Evolutionary conservation across 1,140 invertebrate genomes (phyloP).

Genomic region (Sinella curviseta): DNA sequence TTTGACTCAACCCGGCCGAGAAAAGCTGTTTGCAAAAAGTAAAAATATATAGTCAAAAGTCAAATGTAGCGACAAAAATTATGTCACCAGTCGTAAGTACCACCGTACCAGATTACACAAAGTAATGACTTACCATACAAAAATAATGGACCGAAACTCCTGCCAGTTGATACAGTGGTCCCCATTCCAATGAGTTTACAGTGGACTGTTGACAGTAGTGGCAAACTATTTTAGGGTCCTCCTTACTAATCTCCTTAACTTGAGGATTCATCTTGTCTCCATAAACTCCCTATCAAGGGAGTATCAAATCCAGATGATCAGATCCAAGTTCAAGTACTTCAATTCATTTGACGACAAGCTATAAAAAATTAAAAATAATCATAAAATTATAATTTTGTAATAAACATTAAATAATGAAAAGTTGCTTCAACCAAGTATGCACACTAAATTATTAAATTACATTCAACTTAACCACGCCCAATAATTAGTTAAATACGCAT

Average conservation of each 20-base stretch:
- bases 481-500: too few species aligned
- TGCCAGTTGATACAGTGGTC: slow-evolving; percentile 33
- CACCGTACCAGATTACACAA: neutral
- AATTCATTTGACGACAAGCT: too few species aligned
- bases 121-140: slow-evolving; percentile 40
- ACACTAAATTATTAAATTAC: too few species aligned
- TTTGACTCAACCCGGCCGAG: slow-evolving; percentile 63
- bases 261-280: slow-evolving; percentile 40
- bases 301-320: neutral
- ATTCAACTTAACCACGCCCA: too few species aligned
- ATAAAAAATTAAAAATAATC: too few species aligned
- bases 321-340: neutral
- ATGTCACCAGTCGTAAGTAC: neutral
- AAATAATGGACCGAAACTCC: slow-evolving; percentile 44
- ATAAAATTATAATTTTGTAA: too few species aligned
- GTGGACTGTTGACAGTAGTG: slow-evolving; percentile 32
- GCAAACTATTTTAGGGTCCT: slow-evolving; percentile 19
- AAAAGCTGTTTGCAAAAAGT: slow-evolving; percentile 62
- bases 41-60: neutral
- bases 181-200: slow-evolving; percentile 45
- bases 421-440: too few species aligned
- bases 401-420: too few species aligned
- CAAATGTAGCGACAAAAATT: neutral
- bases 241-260: slow-evolving; percentile 23
- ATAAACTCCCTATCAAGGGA: neutral